Evolutionary conservation across 2,888 invertebrate genomes (phyloP).

Genomic region (Ischnus inquisitorius): DNA sequence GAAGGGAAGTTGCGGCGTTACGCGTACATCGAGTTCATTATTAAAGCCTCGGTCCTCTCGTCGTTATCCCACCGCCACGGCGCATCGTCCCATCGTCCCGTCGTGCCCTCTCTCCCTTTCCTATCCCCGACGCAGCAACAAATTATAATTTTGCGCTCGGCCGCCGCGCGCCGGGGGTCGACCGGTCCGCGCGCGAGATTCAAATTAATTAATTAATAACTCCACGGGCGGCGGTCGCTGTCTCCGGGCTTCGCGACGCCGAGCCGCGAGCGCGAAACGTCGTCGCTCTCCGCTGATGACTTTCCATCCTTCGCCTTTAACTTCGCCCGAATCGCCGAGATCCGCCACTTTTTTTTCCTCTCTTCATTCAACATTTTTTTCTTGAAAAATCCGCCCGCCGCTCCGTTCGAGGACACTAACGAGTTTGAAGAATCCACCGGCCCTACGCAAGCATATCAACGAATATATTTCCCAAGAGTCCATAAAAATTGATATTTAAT

Average conservation of each 20-base stretch:
- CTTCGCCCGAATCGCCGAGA: slow-evolving; percentile 1
- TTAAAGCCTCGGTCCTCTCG: slow-evolving; percentile 60
- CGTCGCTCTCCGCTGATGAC: not conserved
- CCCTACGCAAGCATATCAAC: slow-evolving; percentile 10
- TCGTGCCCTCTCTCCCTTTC: slow-evolving; percentile 18
- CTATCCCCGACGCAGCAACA: slow-evolving; percentile 69
- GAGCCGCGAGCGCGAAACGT: not conserved
- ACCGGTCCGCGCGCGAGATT: slow-evolving; percentile 69
- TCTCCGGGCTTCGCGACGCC: slow-evolving; percentile 12
- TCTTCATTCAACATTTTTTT: too few relatives aligned
- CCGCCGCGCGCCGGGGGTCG: slow-evolving; percentile 44
- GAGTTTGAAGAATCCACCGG: slow-evolving; percentile 45
- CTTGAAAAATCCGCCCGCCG: not conserved
- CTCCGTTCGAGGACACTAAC: slow-evolving; percentile 10
- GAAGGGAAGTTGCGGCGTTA: slow-evolving; percentile 57
- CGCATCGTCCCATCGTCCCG: slow-evolving; percentile 4
- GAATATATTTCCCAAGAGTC: not conserved
- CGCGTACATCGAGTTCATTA: slow-evolving; percentile 71
- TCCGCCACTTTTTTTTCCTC: slow-evolving; percentile 17
- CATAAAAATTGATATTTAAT: not conserved
- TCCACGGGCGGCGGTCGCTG: slow-evolving; percentile 36
- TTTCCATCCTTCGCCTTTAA: not conserved
- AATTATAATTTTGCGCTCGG: slow-evolving; percentile 74
- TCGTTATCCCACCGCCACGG: slow-evolving; percentile 10
- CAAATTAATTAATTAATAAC: slow-evolving; percentile 79